phyloP scores from a whole-genome alignment of 2,888 invertebrate species.

The Anticlea derivata region DNA sequence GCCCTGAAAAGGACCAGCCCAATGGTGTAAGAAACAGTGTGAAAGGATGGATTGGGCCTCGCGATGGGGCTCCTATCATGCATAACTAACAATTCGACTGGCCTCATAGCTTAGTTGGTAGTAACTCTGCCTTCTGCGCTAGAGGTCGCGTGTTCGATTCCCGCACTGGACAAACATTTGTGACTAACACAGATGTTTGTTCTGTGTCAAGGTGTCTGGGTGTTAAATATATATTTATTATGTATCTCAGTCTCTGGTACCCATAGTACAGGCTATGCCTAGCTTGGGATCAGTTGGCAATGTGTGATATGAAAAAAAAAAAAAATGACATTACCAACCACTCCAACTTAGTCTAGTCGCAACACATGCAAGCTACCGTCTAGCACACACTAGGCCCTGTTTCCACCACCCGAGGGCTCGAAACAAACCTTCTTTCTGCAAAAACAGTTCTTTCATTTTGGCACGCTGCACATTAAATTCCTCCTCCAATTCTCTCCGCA shows the following conservation, averaged over 20 bases:
- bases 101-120: too few species aligned
- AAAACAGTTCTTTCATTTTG: constrained; percentile 95
- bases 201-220: too few species aligned
- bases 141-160: too few species aligned
- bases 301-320: neutral
- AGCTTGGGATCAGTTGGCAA: too few species aligned
- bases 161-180: too few species aligned
- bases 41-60: neutral
- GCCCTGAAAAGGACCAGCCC: too few species aligned
- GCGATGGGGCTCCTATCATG: neutral
- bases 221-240: too few species aligned
- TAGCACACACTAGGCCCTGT: constrained; percentile 35
- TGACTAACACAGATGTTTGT: too few species aligned
- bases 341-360: constrained; percentile 27
- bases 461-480: constrained; percentile 96
- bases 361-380: constrained; percentile 35
- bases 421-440: constrained; percentile 95
- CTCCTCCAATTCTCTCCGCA: constrained; percentile 86
- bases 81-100: neutral
- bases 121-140: too few species aligned
- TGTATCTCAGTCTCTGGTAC: too few species aligned
- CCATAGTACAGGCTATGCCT: too few species aligned
- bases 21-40: neutral
- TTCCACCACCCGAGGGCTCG: constrained; percentile 33
- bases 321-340: constrained; percentile 22